phyloP scores from a whole-genome alignment of 2,797 vertebrate species.

The Myripristis murdjan region DNA sequence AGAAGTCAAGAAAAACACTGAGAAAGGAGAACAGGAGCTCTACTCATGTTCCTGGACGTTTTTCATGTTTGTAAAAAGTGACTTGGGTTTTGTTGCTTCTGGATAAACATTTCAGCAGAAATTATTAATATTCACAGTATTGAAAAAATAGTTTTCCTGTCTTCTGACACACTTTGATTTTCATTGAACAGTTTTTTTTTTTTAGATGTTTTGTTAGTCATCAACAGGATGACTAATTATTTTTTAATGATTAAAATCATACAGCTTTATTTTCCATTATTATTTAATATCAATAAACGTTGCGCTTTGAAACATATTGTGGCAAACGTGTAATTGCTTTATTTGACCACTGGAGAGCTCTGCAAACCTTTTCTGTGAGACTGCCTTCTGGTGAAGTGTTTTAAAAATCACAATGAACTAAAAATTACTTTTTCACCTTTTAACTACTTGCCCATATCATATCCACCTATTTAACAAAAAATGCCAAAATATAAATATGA shows the following conservation, averaged over 20 bases:
- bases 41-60: not conserved
- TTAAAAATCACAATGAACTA: not conserved
- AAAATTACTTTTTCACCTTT: not conserved
- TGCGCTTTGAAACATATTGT: not conserved
- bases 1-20: slow-evolving; percentile 6
- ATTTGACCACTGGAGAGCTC: slow-evolving; percentile 62
- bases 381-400: not conserved
- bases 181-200: not conserved
- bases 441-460: too few species aligned
- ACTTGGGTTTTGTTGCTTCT: slow-evolving; percentile 20
- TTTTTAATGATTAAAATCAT: not conserved
- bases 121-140: slow-evolving; percentile 5
- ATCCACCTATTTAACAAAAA: too few species aligned
- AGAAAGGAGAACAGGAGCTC: slow-evolving; percentile 37
- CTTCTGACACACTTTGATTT: not conserved
- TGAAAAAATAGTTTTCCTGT: not conserved
- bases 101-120: slow-evolving; percentile 5
- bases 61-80: slow-evolving; percentile 20
- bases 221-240: too few species aligned
- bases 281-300: too few species aligned
- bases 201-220: too few species aligned
- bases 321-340: slow-evolving; percentile 20
- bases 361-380: slow-evolving; percentile 20
- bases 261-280: too few species aligned
- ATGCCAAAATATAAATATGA: too few species aligned